Base-by-base conservation (phyloP, 2,797 vertebrate genomes). In the Rhinatrema bivittatum region DNA sequence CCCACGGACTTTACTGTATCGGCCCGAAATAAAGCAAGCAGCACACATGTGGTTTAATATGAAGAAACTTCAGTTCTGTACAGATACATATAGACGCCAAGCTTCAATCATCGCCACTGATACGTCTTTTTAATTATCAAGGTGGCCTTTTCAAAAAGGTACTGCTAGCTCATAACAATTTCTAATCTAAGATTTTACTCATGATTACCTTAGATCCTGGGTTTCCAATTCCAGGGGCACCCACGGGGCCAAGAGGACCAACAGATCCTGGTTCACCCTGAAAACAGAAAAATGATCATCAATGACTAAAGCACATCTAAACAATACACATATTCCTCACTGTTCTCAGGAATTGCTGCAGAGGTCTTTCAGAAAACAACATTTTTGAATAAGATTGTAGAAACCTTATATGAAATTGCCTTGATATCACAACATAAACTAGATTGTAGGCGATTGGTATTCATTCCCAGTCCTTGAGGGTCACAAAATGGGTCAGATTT, bases 131-230 rank as follows among this genome's bases (percentile, higher is more conserved):
- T 19, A 32, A 2, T 16, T 17, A 9, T 9, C 29, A 26, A 13
- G 18, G 23, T 20, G 16, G 19, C 11, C 36, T 22, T 29, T 31
- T 15, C 7, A 16, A 28, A 19, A 39, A n/a, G n/a, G n/a, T n/a
- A n/a, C n/a, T n/a, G n/a, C n/a, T n/a, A n/a, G n/a, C n/a, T n/a
- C n/a, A n/a, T n/a, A n/a, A n/a, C n/a, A n/a, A n/a, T n/a, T n/a
- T n/a, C n/a, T n/a, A n/a, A n/a, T n/a, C n/a, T n/a, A 34, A 22
- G 2, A 3, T 11, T 16, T 10, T 29, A 19, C 9, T 23, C 10
- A 28, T 7, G 25, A 18, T 68, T 79, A 82, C 79, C 74, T 80
- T 79, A 36, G 69, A 50, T 30, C 78, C 81, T 46, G 69, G 74
- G 7, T 78, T 39, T 50, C 78, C 79, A 60, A 71, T 26, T 5